Evolutionary conservation across 1,140 invertebrate species (phyloP).

Genomic region (Bombus sylvicola): DNA sequence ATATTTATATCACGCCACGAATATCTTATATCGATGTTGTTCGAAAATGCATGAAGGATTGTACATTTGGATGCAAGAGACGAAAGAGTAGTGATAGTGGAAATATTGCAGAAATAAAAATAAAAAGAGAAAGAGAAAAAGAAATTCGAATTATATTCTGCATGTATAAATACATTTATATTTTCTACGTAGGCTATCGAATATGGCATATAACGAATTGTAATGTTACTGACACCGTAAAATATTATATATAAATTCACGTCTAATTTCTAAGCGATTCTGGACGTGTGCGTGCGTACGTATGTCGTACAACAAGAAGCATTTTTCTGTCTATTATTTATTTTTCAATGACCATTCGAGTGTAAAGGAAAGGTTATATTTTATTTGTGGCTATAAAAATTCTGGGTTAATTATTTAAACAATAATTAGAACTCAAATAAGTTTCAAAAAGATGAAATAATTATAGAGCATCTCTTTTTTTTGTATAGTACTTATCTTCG

Average conservation of each 20-base stretch:
- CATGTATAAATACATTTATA: constrained; percentile 63
- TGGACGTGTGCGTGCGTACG: neutral
- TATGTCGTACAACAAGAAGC: neutral
- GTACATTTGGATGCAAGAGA: neutral
- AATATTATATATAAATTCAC: constrained; percentile 8
- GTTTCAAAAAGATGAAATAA: too few species aligned
- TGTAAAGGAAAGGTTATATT: too few species aligned
- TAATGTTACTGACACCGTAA: constrained; percentile 31
- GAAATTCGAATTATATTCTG: constrained; percentile 32
- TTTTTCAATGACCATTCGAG: constrained; percentile 20
- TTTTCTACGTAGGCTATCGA: constrained; percentile 63
- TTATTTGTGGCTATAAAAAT: neutral
- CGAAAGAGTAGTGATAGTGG: neutral
- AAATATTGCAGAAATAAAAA: constrained; percentile 8
- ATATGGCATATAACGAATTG: constrained; percentile 33
- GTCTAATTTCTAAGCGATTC: constrained; percentile 24
- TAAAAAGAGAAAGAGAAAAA: constrained; percentile 3
- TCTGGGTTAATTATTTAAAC: too few species aligned
- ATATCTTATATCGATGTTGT: neutral
- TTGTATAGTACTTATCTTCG: too few species aligned
- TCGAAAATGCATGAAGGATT: neutral
- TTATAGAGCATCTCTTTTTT: too few species aligned
- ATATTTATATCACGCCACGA: neutral
- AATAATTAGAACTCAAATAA: too few species aligned
- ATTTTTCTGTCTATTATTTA: neutral